phyloP scores from a whole-genome alignment of 1,140 invertebrate species.

The Vanessa atalanta region DNA sequence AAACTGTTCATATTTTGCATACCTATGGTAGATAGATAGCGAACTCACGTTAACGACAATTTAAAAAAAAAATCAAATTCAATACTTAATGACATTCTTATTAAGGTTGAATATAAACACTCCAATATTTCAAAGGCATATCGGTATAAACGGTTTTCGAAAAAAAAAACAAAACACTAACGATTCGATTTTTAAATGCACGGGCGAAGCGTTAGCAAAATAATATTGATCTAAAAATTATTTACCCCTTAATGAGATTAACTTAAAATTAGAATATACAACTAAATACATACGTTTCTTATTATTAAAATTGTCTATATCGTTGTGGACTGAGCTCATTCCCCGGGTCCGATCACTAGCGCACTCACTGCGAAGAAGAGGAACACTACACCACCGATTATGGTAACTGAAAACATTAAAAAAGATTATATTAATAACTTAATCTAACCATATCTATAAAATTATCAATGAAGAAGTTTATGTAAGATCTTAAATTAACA shows the following conservation, averaged over 20 bases:
- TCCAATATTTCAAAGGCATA: neutral
- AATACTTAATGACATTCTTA: no score
- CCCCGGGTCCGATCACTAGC: constrained; percentile 86
- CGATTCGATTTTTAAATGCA: constrained; percentile 7
- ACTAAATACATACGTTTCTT: constrained; percentile 1
- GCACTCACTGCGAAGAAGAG: constrained; percentile 94
- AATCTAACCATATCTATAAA: no score
- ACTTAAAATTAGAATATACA: constrained; percentile 3
- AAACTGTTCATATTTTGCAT: no score
- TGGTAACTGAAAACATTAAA: constrained; percentile 88
- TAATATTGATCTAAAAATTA: neutral
- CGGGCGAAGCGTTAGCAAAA: neutral
- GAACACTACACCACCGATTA: constrained; percentile 96
- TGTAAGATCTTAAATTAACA: no score
- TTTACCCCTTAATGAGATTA: neutral
- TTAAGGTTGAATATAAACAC: neutral
- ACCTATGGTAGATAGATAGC: no score
- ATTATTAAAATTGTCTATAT: neutral
- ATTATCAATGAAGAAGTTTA: no score
- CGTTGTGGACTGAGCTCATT: constrained; percentile 16
- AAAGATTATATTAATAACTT: neutral
- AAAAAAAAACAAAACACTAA: no score
- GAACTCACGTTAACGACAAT: no score
- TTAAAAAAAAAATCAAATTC: no score
- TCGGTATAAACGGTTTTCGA: neutral